Evolutionary conservation across 1,140 invertebrate genomes (phyloP), one percentile per base, ranked within the genome.

Genomic region (Stegodyphus mimosarum): DNA sequence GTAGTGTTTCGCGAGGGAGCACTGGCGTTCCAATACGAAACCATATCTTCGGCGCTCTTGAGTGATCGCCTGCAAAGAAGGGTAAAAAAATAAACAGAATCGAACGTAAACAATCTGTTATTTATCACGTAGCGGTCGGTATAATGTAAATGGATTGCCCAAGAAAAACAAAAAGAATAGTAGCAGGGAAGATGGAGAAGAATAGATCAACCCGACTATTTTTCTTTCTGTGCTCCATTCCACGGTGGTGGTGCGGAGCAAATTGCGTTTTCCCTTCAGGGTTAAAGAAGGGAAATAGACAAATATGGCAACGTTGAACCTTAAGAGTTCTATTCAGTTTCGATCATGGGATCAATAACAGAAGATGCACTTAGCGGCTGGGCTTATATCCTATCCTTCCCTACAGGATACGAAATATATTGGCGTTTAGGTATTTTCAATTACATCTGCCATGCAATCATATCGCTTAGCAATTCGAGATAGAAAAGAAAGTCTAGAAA

Each of bases 1-100:
- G 92, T 96, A 96, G 90, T 98, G 95, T 90, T 96, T 96, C 18
- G 96, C 95, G 69, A 98, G 92, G 5, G 95, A 96, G 89, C 95
- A 96, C 88, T 98, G 95, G 87, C 96, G 93, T 90, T 98, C 96
- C 88, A 98, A 91, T 48, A 98, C 95, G 90, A 98, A 98, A 70
- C 97, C 96, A 90, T 98, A 98, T 88, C 96, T 94, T 87, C 96
- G 93, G 86, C 97, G 93, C 90, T 98, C 96, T 91, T 98, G 96
- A 67, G 96, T 96, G 93, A 98, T 95, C 66, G 96, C 96, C 96
- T 98, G 17, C 18, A 85, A 7, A 74, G 53, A 77, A 85, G 60
- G 52, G 71, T 64, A 84, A 81, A 63, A 71, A 83, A 77, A 72
- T 50, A 70, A 75, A n/a, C 64, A 76, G 76, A 73, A 73, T 52